phyloP scores from a whole-genome alignment of 1,140 invertebrate species.

The Ips nitidus region DNA sequence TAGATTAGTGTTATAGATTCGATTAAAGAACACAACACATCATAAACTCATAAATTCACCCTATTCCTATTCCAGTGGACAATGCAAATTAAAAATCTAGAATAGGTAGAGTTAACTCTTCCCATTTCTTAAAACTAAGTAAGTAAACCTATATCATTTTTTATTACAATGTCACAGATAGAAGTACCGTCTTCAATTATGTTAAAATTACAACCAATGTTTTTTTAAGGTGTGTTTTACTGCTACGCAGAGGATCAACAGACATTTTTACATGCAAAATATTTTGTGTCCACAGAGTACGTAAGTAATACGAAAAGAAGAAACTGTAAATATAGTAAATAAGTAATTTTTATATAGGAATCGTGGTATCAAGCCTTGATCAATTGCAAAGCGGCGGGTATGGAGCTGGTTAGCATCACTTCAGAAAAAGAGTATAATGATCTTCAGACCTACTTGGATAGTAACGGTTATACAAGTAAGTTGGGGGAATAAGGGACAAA shows the following conservation, averaged over 20 bases:
- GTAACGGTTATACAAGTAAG: constrained; percentile 16
- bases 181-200: too few relatives aligned
- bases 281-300: constrained; percentile 6
- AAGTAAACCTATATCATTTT: too few relatives aligned
- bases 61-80: too few relatives aligned
- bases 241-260: neutral
- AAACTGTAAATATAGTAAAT: neutral
- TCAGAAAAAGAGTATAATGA: constrained; percentile 7
- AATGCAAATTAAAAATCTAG: too few relatives aligned
- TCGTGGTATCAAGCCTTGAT: constrained; percentile 30
- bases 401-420: constrained; percentile 19
- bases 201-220: too few relatives aligned
- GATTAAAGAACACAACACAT: too few relatives aligned
- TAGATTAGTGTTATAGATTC: too few relatives aligned
- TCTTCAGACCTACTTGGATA: constrained; percentile 13
- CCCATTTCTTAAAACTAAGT: too few relatives aligned
- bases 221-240: neutral
- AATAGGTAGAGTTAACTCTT: too few relatives aligned
- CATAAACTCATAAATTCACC: too few relatives aligned
- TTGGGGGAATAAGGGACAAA: neutral
- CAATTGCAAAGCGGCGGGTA: constrained; percentile 25
- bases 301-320: constrained; percentile 1
- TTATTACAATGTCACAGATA: too few relatives aligned
- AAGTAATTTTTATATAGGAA: constrained; percentile 14
- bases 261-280: constrained; percentile 2